Percentiles rank a stretch among this genome's conserved stretches.
Conservation (phyloP, 2,888 invertebrate species). For the Corbicula japonica region DNA sequence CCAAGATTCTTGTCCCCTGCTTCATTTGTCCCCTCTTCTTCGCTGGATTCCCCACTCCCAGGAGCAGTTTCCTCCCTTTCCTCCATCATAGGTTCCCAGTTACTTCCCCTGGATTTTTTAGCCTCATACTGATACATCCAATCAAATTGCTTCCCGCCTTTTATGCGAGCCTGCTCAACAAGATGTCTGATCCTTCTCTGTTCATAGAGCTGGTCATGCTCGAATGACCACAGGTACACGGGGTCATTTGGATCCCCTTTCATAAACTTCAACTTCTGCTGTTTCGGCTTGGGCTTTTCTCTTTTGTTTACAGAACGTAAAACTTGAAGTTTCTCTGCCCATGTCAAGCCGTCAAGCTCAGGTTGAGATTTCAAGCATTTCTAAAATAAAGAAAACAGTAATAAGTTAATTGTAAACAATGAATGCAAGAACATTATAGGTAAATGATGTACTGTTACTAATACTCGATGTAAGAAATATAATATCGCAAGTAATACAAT, state of each 20-base stretch:
- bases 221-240: constrained; percentile 50
- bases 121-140: constrained; percentile 68
- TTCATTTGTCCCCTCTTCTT: constrained; percentile 5
- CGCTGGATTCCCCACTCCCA: constrained; percentile 7
- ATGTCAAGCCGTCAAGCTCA: constrained; percentile 65
- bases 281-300: constrained; percentile 61
- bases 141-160: constrained; percentile 70
- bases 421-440: too few species aligned
- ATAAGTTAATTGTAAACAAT: not conserved
- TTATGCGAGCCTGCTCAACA: constrained; percentile 72
- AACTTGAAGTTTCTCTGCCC: constrained; percentile 72
- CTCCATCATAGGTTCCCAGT: constrained; percentile 37
- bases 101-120: constrained; percentile 42
- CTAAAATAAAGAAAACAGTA: constrained; percentile 41
- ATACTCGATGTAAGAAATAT: too few species aligned
- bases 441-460: too few species aligned
- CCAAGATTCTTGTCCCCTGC: constrained; percentile 31
- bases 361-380: constrained; percentile 48
- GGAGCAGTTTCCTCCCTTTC: not conserved
- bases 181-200: constrained; percentile 73
- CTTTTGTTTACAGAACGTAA: constrained; percentile 72
- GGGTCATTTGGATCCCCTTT: constrained; percentile 56
- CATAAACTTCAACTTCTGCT: constrained; percentile 65
- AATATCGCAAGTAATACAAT: too few species aligned
- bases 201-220: constrained; percentile 70